Evolutionary conservation across 2,797 vertebrate species (phyloP), one percentile per base, ranked within the genome.

Genomic region (Harpagifer antarcticus): DNA sequence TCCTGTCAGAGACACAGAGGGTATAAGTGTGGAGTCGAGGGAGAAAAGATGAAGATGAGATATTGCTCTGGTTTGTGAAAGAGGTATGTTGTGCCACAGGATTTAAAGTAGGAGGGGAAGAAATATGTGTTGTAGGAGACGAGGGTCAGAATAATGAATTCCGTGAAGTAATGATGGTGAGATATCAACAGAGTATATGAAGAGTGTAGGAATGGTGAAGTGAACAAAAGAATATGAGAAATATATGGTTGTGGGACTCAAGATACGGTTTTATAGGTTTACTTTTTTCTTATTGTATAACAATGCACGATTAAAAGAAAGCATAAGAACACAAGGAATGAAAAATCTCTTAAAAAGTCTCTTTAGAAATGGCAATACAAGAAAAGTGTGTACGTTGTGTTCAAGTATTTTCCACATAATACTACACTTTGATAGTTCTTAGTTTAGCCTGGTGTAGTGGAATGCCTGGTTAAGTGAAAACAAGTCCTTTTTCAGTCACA

Each of bases 141-240:
- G 19, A 45, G 57, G 80, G 65, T 82, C 78, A 76, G 67, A 81
- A 78, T 81, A 76, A 82, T 82, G 40, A 58, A 71, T 83, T 73
- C 64, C 47, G 44, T 78, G 42, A 31, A 27, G 52, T 44, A 73
- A 79, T 66, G 62, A 77, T 80, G 49, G 37, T 15, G 58, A 61
- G 49, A 76, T 61, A 74, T 65, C 27, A 69, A 11, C 55, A 52
- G n/a, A 55, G 71, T 67, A 62, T 72, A 79, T 61, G 31, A 13
- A 53, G 40, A 37, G n/a, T 49, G 57, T 12, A 40, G 9, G 3
- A 44, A 45, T n/a, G 20, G 52, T 8, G 15, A 63, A 13, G 23
- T 55, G 57, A 72, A 66, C 57, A 45, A 37, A 31, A 57, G 45
- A 40, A 69, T 68, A 78, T 67, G 56, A 80, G 19, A 61, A 67